These are phyloP conservation scores for Ariopsis seemanni DNA, from an alignment of 2,113 vertebrate species.

Conservation along the genomic window DNA sequence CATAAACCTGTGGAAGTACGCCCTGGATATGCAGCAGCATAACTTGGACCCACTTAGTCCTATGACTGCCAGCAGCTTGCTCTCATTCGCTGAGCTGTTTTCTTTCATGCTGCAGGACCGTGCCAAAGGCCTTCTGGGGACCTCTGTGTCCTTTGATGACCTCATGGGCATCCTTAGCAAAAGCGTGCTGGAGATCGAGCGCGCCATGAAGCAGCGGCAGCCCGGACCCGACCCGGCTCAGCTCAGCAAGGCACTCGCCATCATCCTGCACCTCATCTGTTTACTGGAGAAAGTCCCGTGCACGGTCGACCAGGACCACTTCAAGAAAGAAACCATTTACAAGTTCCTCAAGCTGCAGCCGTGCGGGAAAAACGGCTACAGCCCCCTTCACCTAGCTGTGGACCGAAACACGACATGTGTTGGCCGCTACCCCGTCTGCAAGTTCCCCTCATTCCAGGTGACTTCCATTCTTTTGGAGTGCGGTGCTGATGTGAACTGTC, in stretches of 20 bases:
- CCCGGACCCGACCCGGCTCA: conserved; percentile 85
- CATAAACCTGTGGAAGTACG: conserved; percentile 97
- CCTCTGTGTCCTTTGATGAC: conserved; percentile 93
- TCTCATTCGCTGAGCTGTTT: conserved; percentile 97
- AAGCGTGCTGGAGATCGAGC: conserved; percentile 95
- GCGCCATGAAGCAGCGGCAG: conserved; percentile 84
- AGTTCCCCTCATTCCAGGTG: conserved; percentile 94
- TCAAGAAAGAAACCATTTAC: conserved; percentile 97
- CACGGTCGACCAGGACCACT: conserved; percentile 90
- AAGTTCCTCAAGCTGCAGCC: conserved; percentile 94
- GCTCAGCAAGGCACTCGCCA: conserved; percentile 95
- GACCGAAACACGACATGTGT: conserved; percentile 96
- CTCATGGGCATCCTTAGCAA: conserved; percentile 96
- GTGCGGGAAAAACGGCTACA: conserved; percentile 93
- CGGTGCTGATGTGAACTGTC: conserved; percentile 89
- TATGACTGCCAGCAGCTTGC: conserved; percentile 95
- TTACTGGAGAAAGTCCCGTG: conserved; percentile 96
- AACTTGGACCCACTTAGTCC: conserved; percentile 95
- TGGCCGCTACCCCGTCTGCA: conserved; percentile 95
- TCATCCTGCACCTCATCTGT: conserved; percentile 97
- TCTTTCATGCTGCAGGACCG: conserved; percentile 99
- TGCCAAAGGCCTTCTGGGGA: conserved; percentile 93
- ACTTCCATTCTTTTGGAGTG: conserved; percentile 93
- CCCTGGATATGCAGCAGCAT: conserved; percentile 97
- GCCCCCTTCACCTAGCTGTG: conserved; percentile 94